Evolutionary conservation across 2,113 vertebrate genomes (phyloP).

Genomic region (Promerops cafer): DNA sequence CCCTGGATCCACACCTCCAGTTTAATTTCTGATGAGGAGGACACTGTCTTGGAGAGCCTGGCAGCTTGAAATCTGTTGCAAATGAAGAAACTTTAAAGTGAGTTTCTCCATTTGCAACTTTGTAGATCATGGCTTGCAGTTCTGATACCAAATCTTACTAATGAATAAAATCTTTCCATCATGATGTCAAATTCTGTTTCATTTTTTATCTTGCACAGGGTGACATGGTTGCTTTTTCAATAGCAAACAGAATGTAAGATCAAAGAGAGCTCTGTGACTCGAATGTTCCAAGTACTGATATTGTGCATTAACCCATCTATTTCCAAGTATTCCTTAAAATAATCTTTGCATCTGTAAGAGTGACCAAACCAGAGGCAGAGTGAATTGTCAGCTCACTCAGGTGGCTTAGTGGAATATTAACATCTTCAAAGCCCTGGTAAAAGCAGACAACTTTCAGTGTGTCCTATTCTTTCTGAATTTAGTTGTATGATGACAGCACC

Average conservation of each 20-base stretch:
- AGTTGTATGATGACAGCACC: neutral
- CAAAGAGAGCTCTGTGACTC: neutral
- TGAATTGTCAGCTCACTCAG: neutral
- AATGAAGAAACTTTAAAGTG: neutral
- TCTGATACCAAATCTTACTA: neutral
- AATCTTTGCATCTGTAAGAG: neutral
- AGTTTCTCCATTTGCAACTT: neutral
- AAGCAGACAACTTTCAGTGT: neutral
- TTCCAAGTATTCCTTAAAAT: neutral
- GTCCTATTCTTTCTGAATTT: neutral
- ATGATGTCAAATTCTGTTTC: neutral
- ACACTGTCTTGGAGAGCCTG: neutral
- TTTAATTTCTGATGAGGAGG: neutral
- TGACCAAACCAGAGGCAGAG: neutral
- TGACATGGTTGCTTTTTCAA: neutral
- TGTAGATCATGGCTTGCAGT: neutral
- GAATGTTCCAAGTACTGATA: neutral
- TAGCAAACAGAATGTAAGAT: neutral
- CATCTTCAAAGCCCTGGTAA: neutral
- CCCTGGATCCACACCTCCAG: neutral
- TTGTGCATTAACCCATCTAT: neutral
- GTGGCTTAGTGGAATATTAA: neutral
- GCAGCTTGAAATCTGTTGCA: neutral
- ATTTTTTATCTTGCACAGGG: neutral
- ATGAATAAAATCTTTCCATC: neutral